phyloP scores from a whole-genome alignment of 2,113 vertebrate genomes.

The Menidia beryllina region DNA sequence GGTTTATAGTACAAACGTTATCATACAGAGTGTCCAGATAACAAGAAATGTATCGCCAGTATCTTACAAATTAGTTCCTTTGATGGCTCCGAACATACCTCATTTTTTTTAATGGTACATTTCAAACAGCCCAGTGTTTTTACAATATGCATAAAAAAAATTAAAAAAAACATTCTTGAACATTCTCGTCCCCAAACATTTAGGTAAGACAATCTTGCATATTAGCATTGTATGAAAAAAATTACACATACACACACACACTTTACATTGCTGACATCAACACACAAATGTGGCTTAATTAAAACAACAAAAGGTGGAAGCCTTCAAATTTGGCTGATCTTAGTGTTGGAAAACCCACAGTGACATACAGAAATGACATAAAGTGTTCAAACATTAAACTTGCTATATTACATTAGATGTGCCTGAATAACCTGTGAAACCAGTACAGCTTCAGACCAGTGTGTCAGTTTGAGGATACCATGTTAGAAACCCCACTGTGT shows the following conservation, averaged over 20 bases:
- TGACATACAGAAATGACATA: constrained; percentile 49
- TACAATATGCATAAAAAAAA: constrained; percentile 18
- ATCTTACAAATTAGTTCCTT: constrained; percentile 24
- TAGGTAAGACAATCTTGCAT: constrained; percentile 60
- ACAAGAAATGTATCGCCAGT: constrained; percentile 21
- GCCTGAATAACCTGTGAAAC: not conserved
- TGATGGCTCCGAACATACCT: constrained; percentile 48
- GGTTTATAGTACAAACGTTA: constrained; percentile 31
- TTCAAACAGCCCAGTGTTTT: constrained; percentile 19
- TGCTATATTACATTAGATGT: constrained; percentile 8
- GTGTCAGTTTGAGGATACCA: constrained; percentile 9
- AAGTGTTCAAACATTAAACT: constrained; percentile 21
- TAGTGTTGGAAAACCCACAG: constrained; percentile 25
- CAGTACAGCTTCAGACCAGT: not conserved
- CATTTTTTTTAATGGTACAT: constrained; percentile 20
- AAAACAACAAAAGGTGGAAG: not conserved
- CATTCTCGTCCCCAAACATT: constrained; percentile 41
- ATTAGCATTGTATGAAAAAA: constrained; percentile 35
- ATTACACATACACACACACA: not conserved
- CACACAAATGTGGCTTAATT: not conserved
- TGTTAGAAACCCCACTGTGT: constrained; percentile 1
- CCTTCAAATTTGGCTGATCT: constrained; percentile 8
- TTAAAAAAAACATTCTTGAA: not conserved
- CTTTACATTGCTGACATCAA: too few species aligned
- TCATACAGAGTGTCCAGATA: not conserved